Percentiles rank a stretch among this genome's conserved stretches.
Evolutionary conservation across 1,140 invertebrate genomes (phyloP).

Genomic region (Trypoxylus dichotomus): DNA sequence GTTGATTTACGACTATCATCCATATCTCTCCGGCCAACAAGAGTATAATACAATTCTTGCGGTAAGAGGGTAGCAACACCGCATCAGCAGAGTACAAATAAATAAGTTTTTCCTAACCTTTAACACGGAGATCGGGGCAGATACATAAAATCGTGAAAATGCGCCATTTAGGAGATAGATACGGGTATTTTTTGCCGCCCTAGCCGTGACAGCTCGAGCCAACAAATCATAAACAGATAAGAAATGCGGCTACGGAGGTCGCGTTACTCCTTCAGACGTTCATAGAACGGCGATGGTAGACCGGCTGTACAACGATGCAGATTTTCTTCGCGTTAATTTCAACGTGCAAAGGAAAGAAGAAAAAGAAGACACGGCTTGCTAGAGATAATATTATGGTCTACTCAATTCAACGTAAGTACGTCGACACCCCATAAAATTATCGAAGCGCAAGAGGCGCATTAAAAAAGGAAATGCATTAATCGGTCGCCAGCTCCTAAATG

Average conservation of each 20-base stretch:
- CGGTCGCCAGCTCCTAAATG: slow-evolving; percentile 41
- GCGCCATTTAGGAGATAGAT: slow-evolving; percentile 27
- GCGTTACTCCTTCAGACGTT: not conserved
- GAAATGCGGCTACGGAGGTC: slow-evolving; percentile 23
- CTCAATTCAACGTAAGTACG: slow-evolving; percentile 35
- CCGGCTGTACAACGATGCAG: not conserved
- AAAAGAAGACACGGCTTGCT: not conserved
- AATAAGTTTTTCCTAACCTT: slow-evolving; percentile 10
- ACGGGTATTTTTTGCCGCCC: slow-evolving; percentile 14
- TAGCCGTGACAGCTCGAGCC: slow-evolving; percentile 25
- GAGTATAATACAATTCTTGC: not conserved
- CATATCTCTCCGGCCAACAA: not conserved
- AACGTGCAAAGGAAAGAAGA: not conserved
- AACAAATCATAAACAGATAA: slow-evolving; percentile 37
- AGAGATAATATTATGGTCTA: slow-evolving; percentile 31
- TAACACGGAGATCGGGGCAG: slow-evolving; percentile 12
- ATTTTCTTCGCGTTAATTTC: slow-evolving; percentile 1
- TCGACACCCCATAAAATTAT: slow-evolving; percentile 40
- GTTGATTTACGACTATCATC: not conserved
- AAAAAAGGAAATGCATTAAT: slow-evolving; percentile 42
- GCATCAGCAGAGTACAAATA: not conserved
- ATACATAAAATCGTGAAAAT: slow-evolving; percentile 29
- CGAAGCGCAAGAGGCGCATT: slow-evolving; percentile 33
- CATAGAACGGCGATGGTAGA: not conserved
- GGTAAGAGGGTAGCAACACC: not conserved